These are phyloP conservation scores for Agriopis leucophaearia DNA, from an alignment of 2,888 invertebrate species.

Conservation along the genomic window DNA sequence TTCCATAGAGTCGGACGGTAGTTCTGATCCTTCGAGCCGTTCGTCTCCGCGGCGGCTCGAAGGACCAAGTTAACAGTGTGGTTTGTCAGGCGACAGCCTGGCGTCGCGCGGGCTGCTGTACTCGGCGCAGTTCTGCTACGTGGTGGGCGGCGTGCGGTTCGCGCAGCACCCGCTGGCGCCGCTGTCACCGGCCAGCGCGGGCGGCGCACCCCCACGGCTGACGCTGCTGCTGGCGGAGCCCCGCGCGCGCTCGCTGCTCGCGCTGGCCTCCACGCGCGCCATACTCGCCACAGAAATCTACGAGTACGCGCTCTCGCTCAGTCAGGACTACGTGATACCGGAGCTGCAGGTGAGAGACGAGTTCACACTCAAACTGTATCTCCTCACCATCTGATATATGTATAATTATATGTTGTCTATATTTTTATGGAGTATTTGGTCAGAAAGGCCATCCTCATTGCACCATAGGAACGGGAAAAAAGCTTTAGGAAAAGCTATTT, in stretches of 20 bases:
- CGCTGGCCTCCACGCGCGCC: constrained; percentile 93
- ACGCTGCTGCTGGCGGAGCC: constrained; percentile 92
- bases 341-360: constrained; percentile 88
- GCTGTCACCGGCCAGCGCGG: constrained; percentile 53
- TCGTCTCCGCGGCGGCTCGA: neutral
- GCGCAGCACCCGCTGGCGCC: constrained; percentile 75
- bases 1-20: neutral
- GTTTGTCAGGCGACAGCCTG: constrained; percentile 89
- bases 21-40: neutral
- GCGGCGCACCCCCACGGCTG: constrained; percentile 87
- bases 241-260: constrained; percentile 87
- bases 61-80: neutral
- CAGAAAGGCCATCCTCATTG: too few relatives aligned
- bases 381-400: too few relatives aligned
- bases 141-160: constrained; percentile 92
- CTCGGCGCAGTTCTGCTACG: constrained; percentile 98
- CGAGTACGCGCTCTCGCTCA: constrained; percentile 95
- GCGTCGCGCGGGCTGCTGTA: constrained; percentile 92
- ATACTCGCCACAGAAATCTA: constrained; percentile 98
- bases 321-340: constrained; percentile 89
- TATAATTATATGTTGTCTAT: too few relatives aligned
- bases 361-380: too few relatives aligned
- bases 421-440: too few relatives aligned
- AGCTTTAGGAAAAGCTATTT: too few relatives aligned
- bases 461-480: too few relatives aligned